Conservation (phyloP, 2,888 invertebrate species). For the Parnassius orleans region DNA sequence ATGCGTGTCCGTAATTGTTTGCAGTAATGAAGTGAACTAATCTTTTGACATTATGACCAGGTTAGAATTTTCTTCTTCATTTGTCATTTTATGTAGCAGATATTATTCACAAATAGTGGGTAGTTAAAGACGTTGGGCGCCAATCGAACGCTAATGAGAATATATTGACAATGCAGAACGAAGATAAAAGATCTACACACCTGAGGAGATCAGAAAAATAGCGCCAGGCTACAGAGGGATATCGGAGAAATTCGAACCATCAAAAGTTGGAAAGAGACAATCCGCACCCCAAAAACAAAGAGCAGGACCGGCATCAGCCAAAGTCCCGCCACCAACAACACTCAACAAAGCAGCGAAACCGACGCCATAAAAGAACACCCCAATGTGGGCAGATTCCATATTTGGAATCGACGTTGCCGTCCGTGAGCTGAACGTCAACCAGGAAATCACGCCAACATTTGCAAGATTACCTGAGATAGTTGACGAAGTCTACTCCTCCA, state of each 20-base stretch:
- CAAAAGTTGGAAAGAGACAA: neutral
- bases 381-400: conserved; percentile 34
- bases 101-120: too few species aligned
- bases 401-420: conserved; percentile 36
- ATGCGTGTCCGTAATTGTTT: too few species aligned
- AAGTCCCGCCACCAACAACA: conserved; percentile 18
- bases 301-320: conserved; percentile 17
- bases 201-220: conserved; percentile 27
- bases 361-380: conserved; percentile 27
- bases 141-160: conserved; percentile 20
- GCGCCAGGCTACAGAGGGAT: conserved; percentile 27
- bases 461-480: conserved; percentile 24
- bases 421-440: conserved; percentile 34
- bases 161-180: conserved; percentile 8
- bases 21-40: too few species aligned
- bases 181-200: conserved; percentile 26
- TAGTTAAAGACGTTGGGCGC: too few species aligned
- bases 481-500: conserved; percentile 32
- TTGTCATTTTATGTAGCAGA: too few species aligned
- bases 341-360: conserved; percentile 23
- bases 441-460: conserved; percentile 29
- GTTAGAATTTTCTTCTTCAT: too few species aligned
- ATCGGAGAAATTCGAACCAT: conserved; percentile 10
- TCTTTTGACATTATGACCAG: too few species aligned
- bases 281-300: conserved; percentile 24